Percentiles rank a stretch among this genome's conserved stretches.
These are phyloP conservation scores for Trissolcus basalis DNA, from an alignment of 1,140 invertebrate genomes.

Conservation along the genomic window DNA sequence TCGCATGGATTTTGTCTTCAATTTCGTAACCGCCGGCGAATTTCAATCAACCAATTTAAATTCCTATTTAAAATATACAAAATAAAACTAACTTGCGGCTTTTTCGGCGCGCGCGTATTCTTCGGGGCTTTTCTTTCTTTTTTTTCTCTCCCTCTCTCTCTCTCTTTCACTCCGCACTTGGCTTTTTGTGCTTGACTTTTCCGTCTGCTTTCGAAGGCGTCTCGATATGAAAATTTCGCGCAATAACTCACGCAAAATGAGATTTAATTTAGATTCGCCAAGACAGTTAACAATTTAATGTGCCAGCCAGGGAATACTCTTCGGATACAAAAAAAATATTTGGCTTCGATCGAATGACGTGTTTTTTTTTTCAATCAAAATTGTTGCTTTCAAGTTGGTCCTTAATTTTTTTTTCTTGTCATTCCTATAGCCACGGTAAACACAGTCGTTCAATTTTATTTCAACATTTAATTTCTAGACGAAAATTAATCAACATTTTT, in stretches of 20 bases:
- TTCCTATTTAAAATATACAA: slow-evolving; percentile 56
- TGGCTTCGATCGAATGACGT: not conserved
- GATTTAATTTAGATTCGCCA: slow-evolving; percentile 49
- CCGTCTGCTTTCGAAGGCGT: slow-evolving; percentile 28
- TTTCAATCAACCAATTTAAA: slow-evolving; percentile 58
- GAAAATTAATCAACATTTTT: no score
- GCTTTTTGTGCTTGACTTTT: slow-evolving; percentile 20
- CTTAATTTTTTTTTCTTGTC: slow-evolving; percentile 2
- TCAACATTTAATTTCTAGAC: no score
- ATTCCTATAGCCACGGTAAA: not conserved
- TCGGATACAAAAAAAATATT: slow-evolving; percentile 45
- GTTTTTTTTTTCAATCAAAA: slow-evolving; percentile 16
- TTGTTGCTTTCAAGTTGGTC: slow-evolving; percentile 6
- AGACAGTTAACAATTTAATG: slow-evolving; percentile 48
- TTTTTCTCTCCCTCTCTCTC: not conserved
- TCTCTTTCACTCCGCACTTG: not conserved
- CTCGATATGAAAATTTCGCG: slow-evolving; percentile 45
- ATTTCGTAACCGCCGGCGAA: slow-evolving; percentile 42
- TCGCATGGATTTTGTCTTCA: slow-evolving; percentile 54
- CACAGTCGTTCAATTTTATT: no score
- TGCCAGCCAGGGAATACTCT: slow-evolving; percentile 10
- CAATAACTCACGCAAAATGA: slow-evolving; percentile 48
- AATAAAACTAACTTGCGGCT: slow-evolving; percentile 35
- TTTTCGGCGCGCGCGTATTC: slow-evolving; percentile 3
- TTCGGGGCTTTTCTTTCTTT: slow-evolving; percentile 5